Conservation (phyloP, 2,113 vertebrate species). For the Lathamus discolor region DNA sequence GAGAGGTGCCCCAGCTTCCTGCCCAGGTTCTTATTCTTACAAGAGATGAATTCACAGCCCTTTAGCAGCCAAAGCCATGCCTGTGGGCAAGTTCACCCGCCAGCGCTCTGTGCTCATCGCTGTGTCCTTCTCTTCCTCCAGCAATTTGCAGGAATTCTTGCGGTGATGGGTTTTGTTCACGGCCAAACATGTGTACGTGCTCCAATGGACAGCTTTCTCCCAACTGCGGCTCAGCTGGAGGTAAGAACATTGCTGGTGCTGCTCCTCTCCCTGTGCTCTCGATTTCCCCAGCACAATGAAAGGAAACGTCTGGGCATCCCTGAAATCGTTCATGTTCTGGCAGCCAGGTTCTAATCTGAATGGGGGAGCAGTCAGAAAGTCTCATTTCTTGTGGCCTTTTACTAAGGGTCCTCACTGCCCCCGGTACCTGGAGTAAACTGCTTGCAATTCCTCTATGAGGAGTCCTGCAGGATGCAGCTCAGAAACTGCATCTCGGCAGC, state of each 20-base stretch:
- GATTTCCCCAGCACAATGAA: not conserved
- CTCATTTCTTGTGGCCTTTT: accelerated
- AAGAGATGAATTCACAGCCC: not conserved
- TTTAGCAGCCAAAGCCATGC: not conserved
- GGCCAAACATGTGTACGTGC: conserved; percentile 94
- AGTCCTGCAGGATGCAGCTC: not conserved
- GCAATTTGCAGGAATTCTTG: conserved; percentile 93
- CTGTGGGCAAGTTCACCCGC: not conserved
- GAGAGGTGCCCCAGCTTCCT: not conserved
- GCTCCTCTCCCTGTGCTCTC: not conserved
- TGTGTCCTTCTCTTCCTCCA: conserved; percentile 34
- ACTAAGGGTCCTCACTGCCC: not conserved
- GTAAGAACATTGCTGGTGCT: conserved; percentile 35
- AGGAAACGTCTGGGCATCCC: not conserved
- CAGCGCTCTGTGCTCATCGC: accelerated
- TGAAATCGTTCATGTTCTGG: not conserved
- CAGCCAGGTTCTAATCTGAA: not conserved
- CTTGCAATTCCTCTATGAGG: not conserved
- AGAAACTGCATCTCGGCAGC: not conserved
- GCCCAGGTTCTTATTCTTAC: not conserved
- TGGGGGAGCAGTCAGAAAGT: not conserved
- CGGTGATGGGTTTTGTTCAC: conserved; percentile 90
- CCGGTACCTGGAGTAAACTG: not conserved
- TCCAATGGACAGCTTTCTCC: conserved; percentile 89
- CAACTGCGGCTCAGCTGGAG: conserved; percentile 84